Evolutionary conservation across 2,888 invertebrate genomes (phyloP), one percentile per base, ranked within the genome.

Genomic region (Odontocerum albicorne): DNA sequence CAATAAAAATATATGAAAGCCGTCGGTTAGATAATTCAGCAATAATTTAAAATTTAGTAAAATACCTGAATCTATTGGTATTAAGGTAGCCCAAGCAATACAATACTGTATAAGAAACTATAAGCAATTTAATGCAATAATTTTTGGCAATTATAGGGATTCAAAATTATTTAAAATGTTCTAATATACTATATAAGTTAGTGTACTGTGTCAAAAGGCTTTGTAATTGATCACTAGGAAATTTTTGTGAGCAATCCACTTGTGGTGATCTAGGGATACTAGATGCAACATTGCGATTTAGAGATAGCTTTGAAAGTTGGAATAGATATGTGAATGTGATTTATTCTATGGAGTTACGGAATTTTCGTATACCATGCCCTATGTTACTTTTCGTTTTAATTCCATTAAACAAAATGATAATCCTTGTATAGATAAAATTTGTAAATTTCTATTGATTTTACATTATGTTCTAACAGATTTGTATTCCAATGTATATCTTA

Each of bases 91-190:
- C 22, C 27, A 50, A 56, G 56, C 56, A 56, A 56, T 56, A 55
- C 49, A 45, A 44, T 51, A 51, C 49, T 54, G 42, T 59, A 36
- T 31, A 45, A 27, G 36, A 56, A 59, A 53, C 46, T 46, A 51
- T 49, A 56, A 59, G 49, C 55, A 57, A 57, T 49, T 44, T 39
- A 20, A 33, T 40, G 57, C 57, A 59, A 59, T 56, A 59, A 56
- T 59, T 59, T 55, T 55, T 55, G 44, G 52, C 49, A 50, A 49
- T 16, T 44, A 21, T 17, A 36, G 45, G 44, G 7, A 19, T 45
- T 46, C 22, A 36, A 45, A 43, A 43, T 50, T 50, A 50, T 50
- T 33, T 50, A 49, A 31, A 40, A 39, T 17, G 13, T 49, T 49
- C 40, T 19, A 20, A 32, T 40, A 12, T 19, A 50, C 27, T 33